Percentiles rank a stretch among this genome's conserved stretches.
Evolutionary conservation across 2,888 invertebrate genomes (phyloP).

Genomic region (Carcina quercana): DNA sequence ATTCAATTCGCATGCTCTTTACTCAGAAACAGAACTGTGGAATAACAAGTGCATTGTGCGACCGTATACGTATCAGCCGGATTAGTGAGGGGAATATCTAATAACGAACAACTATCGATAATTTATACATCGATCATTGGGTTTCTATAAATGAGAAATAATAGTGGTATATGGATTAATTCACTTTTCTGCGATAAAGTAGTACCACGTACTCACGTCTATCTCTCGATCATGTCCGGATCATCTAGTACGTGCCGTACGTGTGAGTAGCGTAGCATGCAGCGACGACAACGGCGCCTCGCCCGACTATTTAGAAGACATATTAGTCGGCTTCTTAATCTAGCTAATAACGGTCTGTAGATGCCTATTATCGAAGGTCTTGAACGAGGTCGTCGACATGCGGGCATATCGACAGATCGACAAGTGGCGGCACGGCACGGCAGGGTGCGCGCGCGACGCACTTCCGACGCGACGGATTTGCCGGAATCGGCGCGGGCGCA

Average conservation of each 20-base stretch:
- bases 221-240: too few species aligned
- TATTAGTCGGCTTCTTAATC: conserved; percentile 40
- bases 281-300: conserved; percentile 1
- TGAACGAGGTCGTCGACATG: conserved; percentile 67
- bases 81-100: conserved; percentile 51
- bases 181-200: too few species aligned
- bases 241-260: too few species aligned
- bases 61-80: conserved; percentile 59
- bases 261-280: too few species aligned
- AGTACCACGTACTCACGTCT: too few species aligned
- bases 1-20: conserved; percentile 63
- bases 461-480: conserved; percentile 75
- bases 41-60: conserved; percentile 73
- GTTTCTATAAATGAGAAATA: too few species aligned
- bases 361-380: conserved; percentile 52
- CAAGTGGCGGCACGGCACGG: conserved; percentile 34
- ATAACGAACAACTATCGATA: conserved; percentile 45
- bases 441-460: conserved; percentile 56
- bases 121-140: too few species aligned
- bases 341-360: conserved; percentile 48
- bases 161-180: too few species aligned
- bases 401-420: conserved; percentile 56
- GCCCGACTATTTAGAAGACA: conserved; percentile 11
- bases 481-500: conserved; percentile 73
- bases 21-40: conserved; percentile 69